Base-by-base conservation (phyloP, 2,113 vertebrate species). In the Sceloporus tristichus region DNA sequence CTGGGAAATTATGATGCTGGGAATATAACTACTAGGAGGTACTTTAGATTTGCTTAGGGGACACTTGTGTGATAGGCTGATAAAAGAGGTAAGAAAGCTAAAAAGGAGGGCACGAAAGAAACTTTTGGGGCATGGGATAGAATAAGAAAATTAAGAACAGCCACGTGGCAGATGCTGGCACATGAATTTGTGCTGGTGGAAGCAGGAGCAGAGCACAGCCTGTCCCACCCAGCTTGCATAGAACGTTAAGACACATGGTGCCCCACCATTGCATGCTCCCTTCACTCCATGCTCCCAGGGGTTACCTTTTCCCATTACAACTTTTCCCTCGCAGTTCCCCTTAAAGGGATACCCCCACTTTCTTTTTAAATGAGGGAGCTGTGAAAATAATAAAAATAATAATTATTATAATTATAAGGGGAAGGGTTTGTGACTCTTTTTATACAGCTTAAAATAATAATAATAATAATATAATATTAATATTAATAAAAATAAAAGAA, bases 391-490 rank as follows among this genome's bases (percentile, higher is more conserved):
- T 70, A 88, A 88, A 42, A 87, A 88, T 34, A 34, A 88, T 88
- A 88, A 88, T 88, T 84, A 88, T 88, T 84, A 84, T 84, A 88
- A 88, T 88, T 84, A 84, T 88, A 88, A 77, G 48, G 81, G 80
- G 62, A 48, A 84, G 78, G 85, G 85, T 81, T 70, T 77, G 87
- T 84, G 87, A 84, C 75, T 88, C 87, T 88, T 85, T 65, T 81
- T 77, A 85, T 88, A 85, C 88, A 82, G 88, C 73, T 34, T 86
- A 59, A 82, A 82, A 80, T 80, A 89, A 82, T 77, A 68, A 19
- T 54, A 3, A 62, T 62, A 62, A 62, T 62, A 76, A 87, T 88
- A 71, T 83, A 86, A 89, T 89, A 87, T 59, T 38, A 85, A 81
- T 85, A 82, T 75, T 87, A 87, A 82, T 82, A 82, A 82, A 80